Conservation (phyloP, 2,888 invertebrate species). For the Lithophane semibrunnea region DNA sequence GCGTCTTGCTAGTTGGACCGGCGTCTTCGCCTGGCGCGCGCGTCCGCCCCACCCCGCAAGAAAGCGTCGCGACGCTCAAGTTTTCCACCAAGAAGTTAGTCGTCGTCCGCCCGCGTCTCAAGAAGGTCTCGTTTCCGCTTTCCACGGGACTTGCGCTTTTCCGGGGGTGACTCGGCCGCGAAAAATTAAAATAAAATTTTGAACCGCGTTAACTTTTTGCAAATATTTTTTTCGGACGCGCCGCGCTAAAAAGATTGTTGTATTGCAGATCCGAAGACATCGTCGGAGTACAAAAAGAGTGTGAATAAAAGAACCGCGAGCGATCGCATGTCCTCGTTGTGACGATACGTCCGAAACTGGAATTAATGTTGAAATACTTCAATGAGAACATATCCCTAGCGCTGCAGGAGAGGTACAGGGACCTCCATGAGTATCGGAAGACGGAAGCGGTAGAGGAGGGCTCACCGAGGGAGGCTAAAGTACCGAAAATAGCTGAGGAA, state of each 20-base stretch:
- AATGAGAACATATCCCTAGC: conserved; percentile 90
- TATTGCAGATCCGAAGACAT: conserved; percentile 79
- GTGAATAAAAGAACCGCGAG: conserved; percentile 69
- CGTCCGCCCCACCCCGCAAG: conserved; percentile 90
- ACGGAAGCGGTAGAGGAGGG: conserved; percentile 88
- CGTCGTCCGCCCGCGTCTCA: conserved; percentile 90
- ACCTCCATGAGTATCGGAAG: conserved; percentile 90
- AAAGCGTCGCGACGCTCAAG: conserved; percentile 89
- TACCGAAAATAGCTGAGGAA: conserved; percentile 89
- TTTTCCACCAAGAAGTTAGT: conserved; percentile 91
- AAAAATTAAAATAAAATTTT: conserved; percentile 64
- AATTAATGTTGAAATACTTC: conserved; percentile 91
- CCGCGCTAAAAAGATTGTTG: conserved; percentile 67
- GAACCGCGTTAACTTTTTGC: conserved; percentile 65
- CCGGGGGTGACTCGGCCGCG: conserved; percentile 72
- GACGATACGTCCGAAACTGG: conserved; percentile 87
- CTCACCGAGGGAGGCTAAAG: conserved; percentile 89
- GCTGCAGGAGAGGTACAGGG: conserved; percentile 90
- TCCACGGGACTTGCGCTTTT: conserved; percentile 79
- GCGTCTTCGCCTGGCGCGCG: conserved; percentile 90
- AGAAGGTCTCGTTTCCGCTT: conserved; percentile 89
- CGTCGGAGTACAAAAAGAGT: conserved; percentile 66
- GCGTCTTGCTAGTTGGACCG: conserved; percentile 90
- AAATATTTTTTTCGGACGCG: conserved; percentile 59
- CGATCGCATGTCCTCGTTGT: conserved; percentile 85